Percentiles rank a stretch among this genome's conserved stretches.
Conservation (phyloP, 1,140 invertebrate species). For the Diabrotica virgifera region DNA sequence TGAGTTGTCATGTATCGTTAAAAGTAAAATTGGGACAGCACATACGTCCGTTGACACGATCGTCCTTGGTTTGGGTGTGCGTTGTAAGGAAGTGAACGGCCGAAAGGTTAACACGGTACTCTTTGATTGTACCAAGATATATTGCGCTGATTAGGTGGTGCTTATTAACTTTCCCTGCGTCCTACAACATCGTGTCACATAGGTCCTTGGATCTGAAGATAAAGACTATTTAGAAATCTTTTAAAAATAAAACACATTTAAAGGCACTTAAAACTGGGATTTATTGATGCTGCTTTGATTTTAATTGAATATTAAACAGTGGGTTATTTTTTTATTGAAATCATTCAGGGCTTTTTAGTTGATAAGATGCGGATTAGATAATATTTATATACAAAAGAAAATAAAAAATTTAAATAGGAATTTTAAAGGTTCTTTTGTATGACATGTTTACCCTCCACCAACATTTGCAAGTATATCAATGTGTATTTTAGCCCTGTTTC, state of each 20-base stretch:
- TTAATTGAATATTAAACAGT: no score
- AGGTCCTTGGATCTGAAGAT: background rate
- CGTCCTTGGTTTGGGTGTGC: background rate
- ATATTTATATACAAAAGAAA: no score
- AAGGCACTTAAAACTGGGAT: background rate
- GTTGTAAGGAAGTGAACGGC: slow-evolving; percentile 1
- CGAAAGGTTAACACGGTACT: slow-evolving; percentile 1
- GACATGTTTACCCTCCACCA: no score
- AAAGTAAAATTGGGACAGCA: slow-evolving; percentile 1
- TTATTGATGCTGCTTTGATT: no score
- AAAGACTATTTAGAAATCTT: background rate
- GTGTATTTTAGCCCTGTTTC: no score
- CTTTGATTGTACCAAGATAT: slow-evolving; percentile 2
- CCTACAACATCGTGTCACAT: background rate
- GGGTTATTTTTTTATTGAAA: no score
- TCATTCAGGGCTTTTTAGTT: no score
- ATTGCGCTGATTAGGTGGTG: background rate
- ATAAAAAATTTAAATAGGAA: no score
- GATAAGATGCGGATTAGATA: no score
- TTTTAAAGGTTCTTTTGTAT: no score
- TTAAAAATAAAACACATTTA: background rate
- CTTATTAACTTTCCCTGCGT: slow-evolving; percentile 2
- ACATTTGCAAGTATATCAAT: no score
- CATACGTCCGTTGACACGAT: background rate
- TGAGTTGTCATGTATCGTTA: slow-evolving; percentile 2